Base-by-base conservation (phyloP, 2,888 invertebrate genomes). In the Hypercompe scribonia region DNA sequence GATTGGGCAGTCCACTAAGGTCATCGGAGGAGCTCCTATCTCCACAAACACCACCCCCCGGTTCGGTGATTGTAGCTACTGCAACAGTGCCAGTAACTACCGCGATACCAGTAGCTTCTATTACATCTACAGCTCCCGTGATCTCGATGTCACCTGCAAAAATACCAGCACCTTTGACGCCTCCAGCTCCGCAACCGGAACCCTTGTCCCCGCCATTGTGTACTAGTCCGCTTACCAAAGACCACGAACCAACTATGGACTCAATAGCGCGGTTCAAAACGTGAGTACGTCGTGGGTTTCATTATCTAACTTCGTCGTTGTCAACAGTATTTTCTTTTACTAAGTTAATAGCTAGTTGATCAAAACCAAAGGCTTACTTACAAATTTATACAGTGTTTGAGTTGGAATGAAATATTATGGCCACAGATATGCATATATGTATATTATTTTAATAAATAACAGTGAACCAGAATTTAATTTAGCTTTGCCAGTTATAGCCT, bases 191-290 rank as follows among this genome's bases (percentile, higher is more conserved):
- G 10, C 79, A 84, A 24, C 73, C 83, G 3, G 94, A 93, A 33
- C 86, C 91, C 0, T 86, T 90, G 70, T 96, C 95, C 0, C 95
- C 95, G 1, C 95, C 95, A 13, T 89, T 95, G 7, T 96, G 94
- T 85, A 93, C 90, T 71, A 95, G 94, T 77, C 95, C 95, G 2
- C 94, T 92, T 8, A 87, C 89, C 28, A 94, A 90, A 77, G 93
- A 93, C 71, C 89, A 90, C 68, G 92, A 90, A 66, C 90, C 94
- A 1, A 89, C 92, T 15, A 90, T 90, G 58, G 96, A 96, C 74
- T 94, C 95, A 2, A 92, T 96, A 76, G 91, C 91, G 18, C 87
- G 93, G 70, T 96, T 96, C 78, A 96, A 96, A 90, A 95, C 95
- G 96, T 96, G 88, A 93, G 95, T 92, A 81, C 78, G 74, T 83